Conservation (phyloP, 2,797 vertebrate species). For the Zenarchopterus dispar region DNA sequence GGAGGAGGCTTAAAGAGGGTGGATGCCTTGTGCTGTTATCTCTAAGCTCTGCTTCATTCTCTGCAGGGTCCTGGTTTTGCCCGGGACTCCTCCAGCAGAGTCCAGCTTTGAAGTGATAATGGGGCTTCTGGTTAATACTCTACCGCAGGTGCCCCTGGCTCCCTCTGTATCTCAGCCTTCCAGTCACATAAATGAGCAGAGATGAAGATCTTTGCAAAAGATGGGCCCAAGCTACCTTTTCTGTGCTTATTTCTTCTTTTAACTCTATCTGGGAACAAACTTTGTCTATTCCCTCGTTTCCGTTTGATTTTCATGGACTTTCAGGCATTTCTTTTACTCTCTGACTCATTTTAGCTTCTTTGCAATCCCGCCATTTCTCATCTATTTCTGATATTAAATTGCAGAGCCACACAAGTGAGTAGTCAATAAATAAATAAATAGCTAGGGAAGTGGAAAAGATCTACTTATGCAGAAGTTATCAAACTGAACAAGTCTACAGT, state of each 20-base stretch:
- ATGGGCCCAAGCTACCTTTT: constrained; percentile 64
- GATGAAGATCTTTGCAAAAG: constrained; percentile 71
- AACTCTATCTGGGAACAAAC: constrained; percentile 42
- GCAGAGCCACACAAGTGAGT: background rate
- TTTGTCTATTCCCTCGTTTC: constrained; percentile 46
- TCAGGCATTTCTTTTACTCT: constrained; percentile 44
- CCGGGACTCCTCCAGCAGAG: constrained; percentile 63
- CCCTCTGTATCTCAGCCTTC: constrained; percentile 45
- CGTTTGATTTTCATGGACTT: constrained; percentile 53
- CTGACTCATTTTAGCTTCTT: constrained; percentile 45
- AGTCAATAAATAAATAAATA: constrained; percentile 41
- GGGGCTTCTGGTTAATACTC: constrained; percentile 73
- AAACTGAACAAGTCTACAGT: background rate
- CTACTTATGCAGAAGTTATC: too few relatives aligned
- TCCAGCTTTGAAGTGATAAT: constrained; percentile 84
- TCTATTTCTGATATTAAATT: constrained; percentile 45
- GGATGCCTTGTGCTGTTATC: constrained; percentile 55
- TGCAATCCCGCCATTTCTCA: constrained; percentile 19
- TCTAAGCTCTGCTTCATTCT: constrained; percentile 67
- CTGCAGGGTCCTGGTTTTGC: constrained; percentile 63
- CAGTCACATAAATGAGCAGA: constrained; percentile 65
- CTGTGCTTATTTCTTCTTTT: constrained; percentile 41
- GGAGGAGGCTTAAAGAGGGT: constrained; percentile 40
- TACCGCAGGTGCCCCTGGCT: constrained; percentile 70
- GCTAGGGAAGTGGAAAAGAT: background rate